phyloP scores from a whole-genome alignment of 2,113 vertebrate genomes.

The Callospermophilus lateralis region DNA sequence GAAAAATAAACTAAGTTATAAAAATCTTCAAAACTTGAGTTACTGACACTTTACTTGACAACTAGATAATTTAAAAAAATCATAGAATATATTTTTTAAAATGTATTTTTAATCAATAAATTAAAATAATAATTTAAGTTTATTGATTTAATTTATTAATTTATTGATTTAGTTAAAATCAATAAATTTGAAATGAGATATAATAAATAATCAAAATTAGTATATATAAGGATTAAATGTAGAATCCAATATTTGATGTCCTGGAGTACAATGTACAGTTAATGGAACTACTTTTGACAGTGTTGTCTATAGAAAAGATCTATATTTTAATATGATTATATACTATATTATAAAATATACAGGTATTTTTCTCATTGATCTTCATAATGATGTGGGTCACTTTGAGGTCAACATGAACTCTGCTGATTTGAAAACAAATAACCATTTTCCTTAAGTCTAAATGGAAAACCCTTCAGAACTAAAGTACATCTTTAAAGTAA shows the following conservation, averaged over 20 bases:
- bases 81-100: background rate
- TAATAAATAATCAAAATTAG: background rate
- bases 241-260: background rate
- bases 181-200: background rate
- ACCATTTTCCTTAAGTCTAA: background rate
- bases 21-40: background rate
- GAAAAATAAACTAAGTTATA: background rate
- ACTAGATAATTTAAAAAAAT: background rate
- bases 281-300: background rate
- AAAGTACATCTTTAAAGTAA: background rate
- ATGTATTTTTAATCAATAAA: background rate
- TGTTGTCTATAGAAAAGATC: background rate
- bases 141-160: no score
- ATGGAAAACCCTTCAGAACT: background rate
- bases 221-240: background rate
- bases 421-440: slow-evolving; percentile 48
- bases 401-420: background rate
- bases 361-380: background rate
- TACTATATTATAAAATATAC: background rate
- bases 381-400: background rate
- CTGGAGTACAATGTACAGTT: background rate
- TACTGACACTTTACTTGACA: background rate
- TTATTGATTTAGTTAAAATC: background rate
- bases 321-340: background rate
- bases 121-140: background rate